Conservation (phyloP, 2,113 vertebrate species). For the Saccopteryx bilineata region DNA sequence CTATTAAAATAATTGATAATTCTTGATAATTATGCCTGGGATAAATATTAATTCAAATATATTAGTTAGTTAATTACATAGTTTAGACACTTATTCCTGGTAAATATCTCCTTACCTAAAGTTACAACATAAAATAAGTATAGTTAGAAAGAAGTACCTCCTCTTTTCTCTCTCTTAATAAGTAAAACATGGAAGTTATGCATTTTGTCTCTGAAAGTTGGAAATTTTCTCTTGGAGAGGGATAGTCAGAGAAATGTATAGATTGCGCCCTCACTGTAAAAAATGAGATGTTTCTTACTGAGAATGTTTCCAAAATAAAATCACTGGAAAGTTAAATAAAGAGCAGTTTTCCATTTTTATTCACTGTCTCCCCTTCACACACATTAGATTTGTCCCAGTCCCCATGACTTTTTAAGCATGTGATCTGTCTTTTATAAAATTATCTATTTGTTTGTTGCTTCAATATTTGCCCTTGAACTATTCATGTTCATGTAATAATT, state of each 20-base stretch:
- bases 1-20: not conserved
- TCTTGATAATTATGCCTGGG: not conserved
- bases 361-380: not conserved
- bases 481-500: not conserved
- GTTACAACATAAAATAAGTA: not conserved
- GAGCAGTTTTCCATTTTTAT: not conserved
- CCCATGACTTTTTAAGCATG: not conserved
- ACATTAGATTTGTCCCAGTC: not conserved
- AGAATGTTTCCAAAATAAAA: slow-evolving; percentile 32
- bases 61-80: slow-evolving; percentile 27
- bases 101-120: slow-evolving; percentile 21
- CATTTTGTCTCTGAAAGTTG: not conserved
- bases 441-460: not conserved
- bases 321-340: not conserved
- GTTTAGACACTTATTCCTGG: slow-evolving; percentile 30
- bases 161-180: not conserved
- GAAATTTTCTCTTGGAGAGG: slow-evolving; percentile 41
- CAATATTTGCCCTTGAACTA: not conserved
- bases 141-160: not conserved
- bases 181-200: not conserved
- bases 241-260: not conserved
- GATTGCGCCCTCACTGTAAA: not conserved
- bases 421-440: not conserved
- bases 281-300: not conserved
- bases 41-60: slow-evolving; percentile 29